Base-by-base conservation (phyloP, 2,113 vertebrate species). In the Notarius quadriscutis region DNA sequence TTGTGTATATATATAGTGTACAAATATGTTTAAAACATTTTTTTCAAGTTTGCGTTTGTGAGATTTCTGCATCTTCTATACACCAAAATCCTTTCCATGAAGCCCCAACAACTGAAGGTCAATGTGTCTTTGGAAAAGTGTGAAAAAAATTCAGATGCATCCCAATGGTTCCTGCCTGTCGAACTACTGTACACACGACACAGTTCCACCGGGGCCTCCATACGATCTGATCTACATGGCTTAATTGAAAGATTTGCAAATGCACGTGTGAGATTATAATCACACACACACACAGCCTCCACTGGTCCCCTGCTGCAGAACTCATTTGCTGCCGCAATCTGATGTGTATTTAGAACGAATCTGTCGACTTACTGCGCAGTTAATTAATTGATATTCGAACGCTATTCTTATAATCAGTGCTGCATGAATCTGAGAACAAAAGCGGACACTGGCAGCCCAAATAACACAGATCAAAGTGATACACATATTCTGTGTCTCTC, bases 221-320 rank as follows among this genome's bases (percentile, higher is more conserved):
- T 91, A 62, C 92, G 90, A 93, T 93, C 93, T 92, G 84, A 93
- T 93, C 93, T 92, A 84, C 92, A 92, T 91, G 91, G 90, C 91
- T 87, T 95, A 95, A 96, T 95, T 95, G 95, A 95, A 95, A 95
- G 94, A 95, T 95, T 95, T 95, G 93, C 93, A 94, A 93, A 93
- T 94, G 94, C 94, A 95, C 92, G 90, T 94, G 94, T 94, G 91
- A 94, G 92, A 92, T 92, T 92, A 94, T 95, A 93, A 95, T 95
- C 93, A 14, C 79, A 63, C 91, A 93, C 92, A 94, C 71, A 74
- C 34, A 74, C 71, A 72, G 30, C 7, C 69, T 17, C 69, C 50
- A 3, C 92, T 92, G 72, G 88, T 85, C 83, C 93, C 71, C 94
- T 93, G 93, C 93, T 94, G 92, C 93, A 93, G 93, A 94, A 93